Conservation (phyloP, 2,797 vertebrate genomes). For the Muscicapa striata region DNA sequence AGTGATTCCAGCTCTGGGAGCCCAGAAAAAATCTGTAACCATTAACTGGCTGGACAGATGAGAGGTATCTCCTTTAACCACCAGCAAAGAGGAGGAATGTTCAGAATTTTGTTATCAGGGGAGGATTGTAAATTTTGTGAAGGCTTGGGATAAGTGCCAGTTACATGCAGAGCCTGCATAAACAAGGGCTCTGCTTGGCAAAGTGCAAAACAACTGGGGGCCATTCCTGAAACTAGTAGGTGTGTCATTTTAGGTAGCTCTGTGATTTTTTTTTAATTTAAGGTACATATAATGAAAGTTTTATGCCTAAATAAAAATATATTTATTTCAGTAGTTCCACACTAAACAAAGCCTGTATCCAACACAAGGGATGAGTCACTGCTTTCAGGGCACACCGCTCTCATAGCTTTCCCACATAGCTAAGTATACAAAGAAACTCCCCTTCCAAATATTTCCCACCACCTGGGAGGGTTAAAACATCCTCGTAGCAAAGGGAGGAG, state of each 20-base stretch:
- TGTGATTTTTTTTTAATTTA: background rate
- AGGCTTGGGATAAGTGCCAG: background rate
- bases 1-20: background rate
- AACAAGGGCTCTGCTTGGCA: background rate
- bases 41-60: background rate
- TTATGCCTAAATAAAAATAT: background rate
- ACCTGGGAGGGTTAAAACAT: constrained; percentile 12
- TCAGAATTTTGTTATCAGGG: constrained; percentile 35
- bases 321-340: background rate
- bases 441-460: constrained; percentile 37
- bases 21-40: background rate
- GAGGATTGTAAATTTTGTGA: background rate
- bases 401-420: constrained; percentile 32
- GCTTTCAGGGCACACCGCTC: constrained; percentile 45
- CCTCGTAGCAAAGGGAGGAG: background rate
- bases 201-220: background rate
- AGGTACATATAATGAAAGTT: background rate
- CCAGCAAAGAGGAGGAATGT: background rate
- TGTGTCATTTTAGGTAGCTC: background rate
- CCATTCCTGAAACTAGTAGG: background rate
- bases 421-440: constrained; percentile 43
- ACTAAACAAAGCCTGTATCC: background rate
- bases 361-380: constrained; percentile 22
- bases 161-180: background rate
- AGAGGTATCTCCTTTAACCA: background rate